phyloP scores from a whole-genome alignment of 2,113 vertebrate genomes.

The Actenoides hombroni region DNA sequence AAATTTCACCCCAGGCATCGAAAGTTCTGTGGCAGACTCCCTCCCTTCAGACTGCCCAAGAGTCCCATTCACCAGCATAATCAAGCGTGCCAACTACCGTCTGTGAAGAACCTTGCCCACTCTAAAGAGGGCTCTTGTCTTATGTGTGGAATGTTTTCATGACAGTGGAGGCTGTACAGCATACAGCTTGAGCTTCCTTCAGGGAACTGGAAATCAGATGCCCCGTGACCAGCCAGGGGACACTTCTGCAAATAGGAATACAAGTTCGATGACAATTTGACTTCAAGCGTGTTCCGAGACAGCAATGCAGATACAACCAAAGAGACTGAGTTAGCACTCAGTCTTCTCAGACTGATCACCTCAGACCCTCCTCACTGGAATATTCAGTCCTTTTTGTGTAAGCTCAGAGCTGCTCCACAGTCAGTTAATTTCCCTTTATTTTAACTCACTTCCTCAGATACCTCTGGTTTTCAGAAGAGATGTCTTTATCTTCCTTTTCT shows the following conservation, averaged over 20 bases:
- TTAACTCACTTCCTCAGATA: not conserved
- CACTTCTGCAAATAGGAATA: not conserved
- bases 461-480: not conserved
- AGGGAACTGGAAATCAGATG: not conserved
- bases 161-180: not conserved
- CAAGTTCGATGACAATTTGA: not conserved
- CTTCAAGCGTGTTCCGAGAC: not conserved
- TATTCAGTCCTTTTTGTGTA: not conserved
- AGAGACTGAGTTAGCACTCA: not conserved
- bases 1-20: not conserved
- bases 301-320: not conserved
- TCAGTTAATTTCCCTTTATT: not conserved
- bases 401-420: not conserved
- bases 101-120: not conserved
- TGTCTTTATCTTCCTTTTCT: not conserved
- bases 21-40: not conserved
- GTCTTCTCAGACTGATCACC: not conserved
- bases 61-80: not conserved
- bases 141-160: not conserved
- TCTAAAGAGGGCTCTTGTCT: not conserved
- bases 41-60: not conserved
- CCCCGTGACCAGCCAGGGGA: not conserved
- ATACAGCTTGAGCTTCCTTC: not conserved
- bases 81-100: not conserved
- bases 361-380: not conserved